A percentile compares a stretch with the other conserved stretches of the same genome.
These are phyloP conservation scores for Diarsia dahlii DNA, from an alignment of 2,888 invertebrate genomes.

Conservation along the genomic window DNA sequence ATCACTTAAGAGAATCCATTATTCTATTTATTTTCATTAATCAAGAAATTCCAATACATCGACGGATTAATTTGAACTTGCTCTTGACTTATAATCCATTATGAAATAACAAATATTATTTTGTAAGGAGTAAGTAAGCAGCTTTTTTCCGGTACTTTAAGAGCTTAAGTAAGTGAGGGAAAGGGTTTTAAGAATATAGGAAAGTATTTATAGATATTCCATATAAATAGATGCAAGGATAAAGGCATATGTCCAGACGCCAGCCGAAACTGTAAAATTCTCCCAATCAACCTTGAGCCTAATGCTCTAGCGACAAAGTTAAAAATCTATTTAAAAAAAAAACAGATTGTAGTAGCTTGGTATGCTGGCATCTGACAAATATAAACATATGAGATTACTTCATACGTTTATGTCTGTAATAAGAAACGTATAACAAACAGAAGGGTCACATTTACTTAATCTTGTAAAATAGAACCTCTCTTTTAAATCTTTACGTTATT, in stretches of 20 bases:
- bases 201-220: background rate
- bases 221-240: too few species aligned
- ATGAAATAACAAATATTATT: slow-evolving; percentile 37
- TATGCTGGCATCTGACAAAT: too few species aligned
- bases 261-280: too few species aligned
- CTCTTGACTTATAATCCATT: slow-evolving; percentile 49
- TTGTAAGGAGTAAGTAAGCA: slow-evolving; percentile 10
- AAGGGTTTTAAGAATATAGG: background rate
- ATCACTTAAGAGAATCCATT: slow-evolving; percentile 53
- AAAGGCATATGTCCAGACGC: too few species aligned
- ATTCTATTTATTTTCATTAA: slow-evolving; percentile 51
- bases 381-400: too few species aligned
- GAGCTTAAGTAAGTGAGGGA: background rate
- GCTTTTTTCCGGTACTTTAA: background rate
- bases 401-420: background rate
- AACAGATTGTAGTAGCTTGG: too few species aligned
- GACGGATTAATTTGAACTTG: slow-evolving; percentile 42
- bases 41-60: slow-evolving; percentile 39
- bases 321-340: too few species aligned
- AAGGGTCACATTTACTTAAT: background rate
- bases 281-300: too few species aligned
- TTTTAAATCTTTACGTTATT: background rate
- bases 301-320: too few species aligned
- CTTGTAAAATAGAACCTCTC: background rate
- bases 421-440: background rate